Conservation (phyloP, 1,140 invertebrate genomes). For the Pteromalus puparum region DNA sequence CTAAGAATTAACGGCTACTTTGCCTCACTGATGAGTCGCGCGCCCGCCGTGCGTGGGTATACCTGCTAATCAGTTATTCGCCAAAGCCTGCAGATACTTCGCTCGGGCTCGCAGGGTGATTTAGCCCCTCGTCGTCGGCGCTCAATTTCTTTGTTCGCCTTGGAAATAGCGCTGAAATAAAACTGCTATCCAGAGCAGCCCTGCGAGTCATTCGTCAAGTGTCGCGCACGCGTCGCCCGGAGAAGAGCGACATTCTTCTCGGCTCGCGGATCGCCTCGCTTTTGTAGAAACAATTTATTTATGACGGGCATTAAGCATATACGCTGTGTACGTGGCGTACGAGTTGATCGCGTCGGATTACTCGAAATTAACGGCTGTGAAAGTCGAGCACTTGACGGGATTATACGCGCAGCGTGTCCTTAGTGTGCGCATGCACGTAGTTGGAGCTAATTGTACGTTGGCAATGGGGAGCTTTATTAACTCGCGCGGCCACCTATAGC, state of each 20-base stretch:
- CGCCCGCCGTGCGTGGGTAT: constrained; percentile 39
- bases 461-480: constrained; percentile 25
- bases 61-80: constrained; percentile 8
- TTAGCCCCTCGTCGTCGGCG: neutral
- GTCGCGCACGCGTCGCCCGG: neutral
- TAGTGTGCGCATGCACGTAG: neutral
- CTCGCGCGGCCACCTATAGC: neutral
- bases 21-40: constrained; percentile 40
- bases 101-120: too few species aligned
- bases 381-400: neutral
- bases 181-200: neutral
- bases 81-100: too few species aligned
- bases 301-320: too few species aligned
- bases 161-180: neutral
- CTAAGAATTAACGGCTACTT: constrained; percentile 47
- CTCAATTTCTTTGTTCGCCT: constrained; percentile 4
- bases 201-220: constrained; percentile 22
- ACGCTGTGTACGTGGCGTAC: neutral
- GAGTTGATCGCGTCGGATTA: neutral
- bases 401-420: neutral
- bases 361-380: neutral
- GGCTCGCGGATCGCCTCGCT: neutral
- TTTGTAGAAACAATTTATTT: too few species aligned
- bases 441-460: constrained; percentile 4
- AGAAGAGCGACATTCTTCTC: constrained; percentile 22